These are phyloP conservation scores for Dynastes hyllus DNA, from an alignment of 2,888 invertebrate genomes.

Conservation along the genomic window DNA sequence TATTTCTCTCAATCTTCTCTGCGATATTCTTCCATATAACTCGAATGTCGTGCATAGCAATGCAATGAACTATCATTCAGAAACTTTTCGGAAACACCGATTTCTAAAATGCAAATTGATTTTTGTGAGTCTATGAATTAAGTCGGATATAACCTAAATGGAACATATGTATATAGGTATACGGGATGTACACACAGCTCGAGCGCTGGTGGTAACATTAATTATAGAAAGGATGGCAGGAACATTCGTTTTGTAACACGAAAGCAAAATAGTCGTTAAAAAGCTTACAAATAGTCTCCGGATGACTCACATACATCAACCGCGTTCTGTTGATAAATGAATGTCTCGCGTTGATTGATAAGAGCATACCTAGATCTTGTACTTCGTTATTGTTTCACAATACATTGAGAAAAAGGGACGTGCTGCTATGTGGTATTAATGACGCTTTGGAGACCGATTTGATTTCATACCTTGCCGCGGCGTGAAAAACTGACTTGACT, in stretches of 20 bases:
- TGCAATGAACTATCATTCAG: no score
- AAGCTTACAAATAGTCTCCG: conserved; percentile 20
- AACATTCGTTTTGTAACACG: conserved; percentile 30
- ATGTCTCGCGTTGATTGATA: conserved; percentile 12
- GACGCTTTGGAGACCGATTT: no score
- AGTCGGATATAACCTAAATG: conserved; percentile 23
- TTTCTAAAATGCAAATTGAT: conserved; percentile 1
- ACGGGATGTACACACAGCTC: not conserved
- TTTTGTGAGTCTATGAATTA: not conserved
- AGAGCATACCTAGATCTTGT: not conserved
- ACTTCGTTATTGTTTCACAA: conserved; percentile 1
- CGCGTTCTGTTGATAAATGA: conserved; percentile 2
- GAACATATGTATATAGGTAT: not conserved
- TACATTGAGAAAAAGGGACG: not conserved
- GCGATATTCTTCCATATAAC: no score
- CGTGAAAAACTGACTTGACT: no score
- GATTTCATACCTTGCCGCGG: no score
- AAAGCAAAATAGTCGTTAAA: conserved; percentile 26
- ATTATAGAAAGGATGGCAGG: conserved; percentile 15
- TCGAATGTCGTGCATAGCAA: no score
- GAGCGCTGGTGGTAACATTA: conserved; percentile 9
- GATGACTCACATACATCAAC: not conserved
- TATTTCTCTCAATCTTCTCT: no score
- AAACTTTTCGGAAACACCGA: no score
- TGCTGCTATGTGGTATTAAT: no score